Evolutionary conservation across 2,113 vertebrate genomes (phyloP).

Genomic region (Raphicerus campestris): DNA sequence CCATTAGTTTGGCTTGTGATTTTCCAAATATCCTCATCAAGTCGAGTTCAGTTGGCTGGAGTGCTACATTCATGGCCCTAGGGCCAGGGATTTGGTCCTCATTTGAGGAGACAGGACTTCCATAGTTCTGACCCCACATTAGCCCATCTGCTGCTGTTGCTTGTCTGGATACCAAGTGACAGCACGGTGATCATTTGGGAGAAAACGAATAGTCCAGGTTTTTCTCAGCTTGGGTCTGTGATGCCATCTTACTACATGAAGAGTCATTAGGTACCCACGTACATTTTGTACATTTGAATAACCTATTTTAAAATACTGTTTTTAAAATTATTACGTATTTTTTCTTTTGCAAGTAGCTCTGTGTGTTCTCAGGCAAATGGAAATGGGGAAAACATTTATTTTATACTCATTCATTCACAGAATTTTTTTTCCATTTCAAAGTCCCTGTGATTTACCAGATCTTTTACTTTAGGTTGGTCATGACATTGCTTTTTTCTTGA

Average conservation of each 20-base stretch:
- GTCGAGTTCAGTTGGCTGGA: background rate
- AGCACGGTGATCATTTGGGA: background rate
- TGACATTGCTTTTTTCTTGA: background rate
- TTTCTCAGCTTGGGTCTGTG: background rate
- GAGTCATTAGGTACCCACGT: background rate
- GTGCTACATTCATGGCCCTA: background rate
- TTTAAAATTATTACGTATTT: background rate
- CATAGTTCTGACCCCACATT: background rate
- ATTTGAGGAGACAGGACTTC: background rate
- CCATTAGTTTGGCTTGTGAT: background rate
- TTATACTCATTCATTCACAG: background rate
- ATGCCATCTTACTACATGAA: background rate
- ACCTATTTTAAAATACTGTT: background rate
- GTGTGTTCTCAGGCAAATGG: background rate
- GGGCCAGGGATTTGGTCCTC: background rate
- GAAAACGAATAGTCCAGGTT: background rate
- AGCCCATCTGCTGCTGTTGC: background rate
- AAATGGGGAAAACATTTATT: background rate
- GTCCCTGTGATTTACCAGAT: background rate
- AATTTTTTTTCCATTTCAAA: background rate
- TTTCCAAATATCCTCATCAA: conserved; percentile 24
- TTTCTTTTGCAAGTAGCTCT: background rate
- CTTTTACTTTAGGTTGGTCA: background rate
- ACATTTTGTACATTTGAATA: background rate
- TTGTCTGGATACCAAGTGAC: background rate